Base-by-base conservation (phyloP, 92 coral and sea anemone species). In the Pocillopora meandrina region DNA sequence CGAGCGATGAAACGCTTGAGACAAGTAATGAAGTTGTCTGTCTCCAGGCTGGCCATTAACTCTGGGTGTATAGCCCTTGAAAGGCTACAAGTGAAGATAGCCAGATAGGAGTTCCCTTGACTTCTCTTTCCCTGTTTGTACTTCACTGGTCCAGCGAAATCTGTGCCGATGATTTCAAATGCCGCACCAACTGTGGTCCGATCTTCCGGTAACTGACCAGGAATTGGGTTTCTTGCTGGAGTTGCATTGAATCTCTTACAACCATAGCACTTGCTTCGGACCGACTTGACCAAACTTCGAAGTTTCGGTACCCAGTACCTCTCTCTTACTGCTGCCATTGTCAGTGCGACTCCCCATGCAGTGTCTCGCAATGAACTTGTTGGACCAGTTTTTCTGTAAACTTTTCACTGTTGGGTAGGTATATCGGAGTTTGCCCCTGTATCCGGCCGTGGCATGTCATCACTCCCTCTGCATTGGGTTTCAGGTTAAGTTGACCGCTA, bases 281-380 rank as follows among this genome's bases (percentile, higher is more conserved):
- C 65, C 12, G 61, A 62, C 56, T 73, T 71, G n/a, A 72, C 81
- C 13, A 81, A 31, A 19, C 83, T 85, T 18, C 78, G 72, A 21
- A 64, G 84, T 67, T 58, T 47, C 0, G 60, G 76, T 18, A 72
- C 15, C 59, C 58, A 72, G 59, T 72, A 72, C 26, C 35, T 23
- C 56, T 88, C 79, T 64, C 61, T 65, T 10, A 76, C 71, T 61
- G 88, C 76, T 23, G 91, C 88, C 91, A 78, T 83, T 71, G 89
- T 88, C 31, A 87, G 76, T 11, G 31, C 79, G 12, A 87, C 87
- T 35, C 90, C 88, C 89, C 84, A 52, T 85, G 89, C 10, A 68
- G 78, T 7, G 78, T 85, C 72, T 77, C 71, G 61, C 84, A 58
- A n/a, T 85, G 84, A 21, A 76, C 76, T 23, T 60, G 84, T 65